These are phyloP conservation scores for Myotis daubentonii DNA, from an alignment of 2,797 vertebrate genomes.

Conservation along the genomic window DNA sequence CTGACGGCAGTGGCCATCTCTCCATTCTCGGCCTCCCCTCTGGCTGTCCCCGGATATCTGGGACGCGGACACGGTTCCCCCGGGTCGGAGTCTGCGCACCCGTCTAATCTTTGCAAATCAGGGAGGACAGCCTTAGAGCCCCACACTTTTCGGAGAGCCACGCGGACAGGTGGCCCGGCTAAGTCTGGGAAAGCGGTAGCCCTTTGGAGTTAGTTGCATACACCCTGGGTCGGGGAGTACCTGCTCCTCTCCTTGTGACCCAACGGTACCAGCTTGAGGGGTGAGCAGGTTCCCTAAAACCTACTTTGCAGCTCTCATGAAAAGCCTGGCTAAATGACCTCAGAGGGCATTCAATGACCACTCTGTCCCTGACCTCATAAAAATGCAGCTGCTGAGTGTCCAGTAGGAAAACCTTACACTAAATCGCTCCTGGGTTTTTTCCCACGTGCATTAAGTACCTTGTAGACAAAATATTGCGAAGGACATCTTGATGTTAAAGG, in stretches of 20 bases:
- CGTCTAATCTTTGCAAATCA: background rate
- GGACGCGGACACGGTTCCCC: too few species aligned
- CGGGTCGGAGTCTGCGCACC: background rate
- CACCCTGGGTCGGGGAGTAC: background rate
- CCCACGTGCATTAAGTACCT: background rate
- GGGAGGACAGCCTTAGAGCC: background rate
- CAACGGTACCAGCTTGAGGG: background rate
- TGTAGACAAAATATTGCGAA: background rate
- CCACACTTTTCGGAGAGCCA: background rate
- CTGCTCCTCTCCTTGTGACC: background rate
- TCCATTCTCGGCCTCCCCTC: background rate
- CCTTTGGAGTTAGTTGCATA: background rate
- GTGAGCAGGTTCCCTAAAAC: constrained; percentile 13
- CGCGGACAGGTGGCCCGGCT: background rate
- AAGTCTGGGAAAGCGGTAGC: background rate
- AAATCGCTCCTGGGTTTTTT: background rate
- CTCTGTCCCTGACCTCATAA: background rate
- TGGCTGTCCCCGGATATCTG: background rate
- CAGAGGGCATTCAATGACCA: background rate
- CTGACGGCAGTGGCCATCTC: accelerated
- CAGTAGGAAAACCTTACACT: background rate
- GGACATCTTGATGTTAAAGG: background rate
- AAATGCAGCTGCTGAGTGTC: background rate
- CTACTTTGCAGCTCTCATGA: background rate
- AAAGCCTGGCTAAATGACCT: background rate